Base-by-base conservation (phyloP, 1,140 invertebrate species). In the Drosophila micromelanica region DNA sequence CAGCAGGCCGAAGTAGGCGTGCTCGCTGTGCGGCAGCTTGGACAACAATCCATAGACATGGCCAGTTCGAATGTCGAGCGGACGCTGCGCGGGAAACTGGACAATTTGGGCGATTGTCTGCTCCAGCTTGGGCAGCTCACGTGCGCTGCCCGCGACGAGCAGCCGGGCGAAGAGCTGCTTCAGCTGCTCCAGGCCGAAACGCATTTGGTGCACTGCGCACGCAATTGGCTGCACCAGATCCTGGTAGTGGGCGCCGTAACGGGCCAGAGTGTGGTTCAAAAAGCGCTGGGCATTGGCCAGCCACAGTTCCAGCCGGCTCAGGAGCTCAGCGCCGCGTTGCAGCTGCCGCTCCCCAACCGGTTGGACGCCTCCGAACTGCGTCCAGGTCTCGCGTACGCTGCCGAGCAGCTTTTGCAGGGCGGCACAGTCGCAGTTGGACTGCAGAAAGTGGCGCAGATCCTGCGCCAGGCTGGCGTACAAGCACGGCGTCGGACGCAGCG, bases 401-500 rank as follows among this genome's bases (percentile, higher is more conserved):
- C 23, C 38, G 1, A 92, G 48, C 1, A 92, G 56, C 27, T 69
- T 76, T 7, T 68, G 37, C 0, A 92, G 40, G 0, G 70, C 7
- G 11, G 51, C 45, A 5, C 86, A 90, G 11, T 90, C 65, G 17
- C 90, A 85, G 42, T 91, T 92, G 3, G 84, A 90, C 11, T 72
- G 73, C 8, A 92, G 46, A 38, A 87, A 92, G 20, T 92, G 90
- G 1, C 52, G 75, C 0, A 92, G 61, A 64, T 92, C 86, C 54
- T 91, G 81, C 0, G 91, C 91, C 0, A 96, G 64, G 6, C 79
- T 76, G 3, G 91, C 80, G 67, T 95, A 96, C 1, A 93, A 54
- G 37, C 93, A 92, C n/a, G 93, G 90, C 6, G 93, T 74, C 3
- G 95, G 94, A 48, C 95, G 93, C 17, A 94, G 78, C 3, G 95